phyloP scores from a whole-genome alignment of 2,888 invertebrate species.

The Micropterix aruncella region DNA sequence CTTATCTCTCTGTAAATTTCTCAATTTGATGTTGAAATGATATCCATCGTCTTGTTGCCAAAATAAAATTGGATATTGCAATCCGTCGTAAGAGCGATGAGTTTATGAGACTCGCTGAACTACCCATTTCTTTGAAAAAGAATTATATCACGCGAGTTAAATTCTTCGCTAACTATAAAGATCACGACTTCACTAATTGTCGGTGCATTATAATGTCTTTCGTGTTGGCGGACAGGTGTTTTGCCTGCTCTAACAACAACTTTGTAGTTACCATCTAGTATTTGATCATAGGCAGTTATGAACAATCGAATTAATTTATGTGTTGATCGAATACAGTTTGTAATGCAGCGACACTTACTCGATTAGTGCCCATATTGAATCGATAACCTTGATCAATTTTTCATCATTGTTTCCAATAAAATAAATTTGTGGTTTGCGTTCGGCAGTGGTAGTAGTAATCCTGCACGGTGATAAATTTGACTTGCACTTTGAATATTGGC shows the following conservation, averaged over 20 bases:
- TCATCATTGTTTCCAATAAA: no score
- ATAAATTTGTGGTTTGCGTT: no score
- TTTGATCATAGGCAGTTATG: no score
- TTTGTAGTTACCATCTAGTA: slow-evolving; percentile 13
- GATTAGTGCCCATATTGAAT: no score
- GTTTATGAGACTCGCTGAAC: slow-evolving; percentile 15
- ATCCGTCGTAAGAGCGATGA: slow-evolving; percentile 15
- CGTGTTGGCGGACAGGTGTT: slow-evolving; percentile 8
- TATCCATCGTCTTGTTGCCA: slow-evolving; percentile 14
- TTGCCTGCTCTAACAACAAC: slow-evolving; percentile 9
- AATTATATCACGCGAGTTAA: slow-evolving; percentile 9
- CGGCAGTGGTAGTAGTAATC: no score
- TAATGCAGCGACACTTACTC: no score
- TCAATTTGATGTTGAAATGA: slow-evolving; percentile 10
- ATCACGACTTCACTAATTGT: slow-evolving; percentile 12
- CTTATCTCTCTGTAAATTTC: slow-evolving; percentile 9
- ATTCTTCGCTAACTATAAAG: slow-evolving; percentile 13
- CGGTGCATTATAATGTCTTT: slow-evolving; percentile 10
- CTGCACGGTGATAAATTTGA: no score
- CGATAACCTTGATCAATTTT: no score
- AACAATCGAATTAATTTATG: no score
- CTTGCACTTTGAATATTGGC: no score
- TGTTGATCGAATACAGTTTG: no score
- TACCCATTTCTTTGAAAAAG: slow-evolving; percentile 7
- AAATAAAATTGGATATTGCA: slow-evolving; percentile 18